A percentile compares a stretch with the other conserved stretches of the same genome.
Evolutionary conservation across 1,140 invertebrate species (phyloP).

Genomic region (Leptoteleia sp.): DNA sequence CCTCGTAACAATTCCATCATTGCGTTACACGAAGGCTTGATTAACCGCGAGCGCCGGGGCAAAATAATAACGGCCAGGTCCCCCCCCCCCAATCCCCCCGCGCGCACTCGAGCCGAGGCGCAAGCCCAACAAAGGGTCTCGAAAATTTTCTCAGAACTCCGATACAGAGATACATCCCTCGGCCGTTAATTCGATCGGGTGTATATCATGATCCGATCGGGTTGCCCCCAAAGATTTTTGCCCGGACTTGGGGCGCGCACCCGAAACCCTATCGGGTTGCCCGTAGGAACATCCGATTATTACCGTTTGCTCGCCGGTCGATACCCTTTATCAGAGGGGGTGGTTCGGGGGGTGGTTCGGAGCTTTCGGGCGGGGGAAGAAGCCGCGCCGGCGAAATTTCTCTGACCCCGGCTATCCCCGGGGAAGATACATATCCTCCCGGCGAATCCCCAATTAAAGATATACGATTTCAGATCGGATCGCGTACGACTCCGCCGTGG

Average conservation of each 20-base stretch:
- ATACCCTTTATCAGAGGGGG: constrained; percentile 27
- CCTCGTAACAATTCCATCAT: constrained; percentile 26
- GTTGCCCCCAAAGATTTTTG: constrained; percentile 27
- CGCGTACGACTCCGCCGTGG: background rate
- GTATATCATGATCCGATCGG: constrained; percentile 28
- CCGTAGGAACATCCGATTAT: constrained; percentile 37
- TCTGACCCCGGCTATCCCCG: background rate
- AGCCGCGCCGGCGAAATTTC: background rate
- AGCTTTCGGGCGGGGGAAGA: background rate
- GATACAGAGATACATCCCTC: constrained; percentile 14
- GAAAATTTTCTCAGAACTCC: constrained; percentile 17
- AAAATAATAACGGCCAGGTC: no score
- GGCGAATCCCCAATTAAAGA: constrained; percentile 42
- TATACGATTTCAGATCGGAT: constrained; percentile 20
- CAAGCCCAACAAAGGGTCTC: constrained; percentile 15
- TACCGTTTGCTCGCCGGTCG: constrained; percentile 3
- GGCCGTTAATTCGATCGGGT: constrained; percentile 39
- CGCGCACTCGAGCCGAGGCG: no score
- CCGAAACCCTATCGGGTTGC: constrained; percentile 38
- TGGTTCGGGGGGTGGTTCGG: constrained; percentile 13
- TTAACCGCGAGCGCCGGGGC: constrained; percentile 1
- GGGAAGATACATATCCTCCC: constrained; percentile 1
- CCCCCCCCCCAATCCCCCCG: no score
- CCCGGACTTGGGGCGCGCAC: background rate
- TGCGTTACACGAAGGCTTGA: constrained; percentile 37